phyloP scores from a whole-genome alignment of 37 sponge, comb jelly and placozoan species.

The Ephydatia muelleri region DNA sequence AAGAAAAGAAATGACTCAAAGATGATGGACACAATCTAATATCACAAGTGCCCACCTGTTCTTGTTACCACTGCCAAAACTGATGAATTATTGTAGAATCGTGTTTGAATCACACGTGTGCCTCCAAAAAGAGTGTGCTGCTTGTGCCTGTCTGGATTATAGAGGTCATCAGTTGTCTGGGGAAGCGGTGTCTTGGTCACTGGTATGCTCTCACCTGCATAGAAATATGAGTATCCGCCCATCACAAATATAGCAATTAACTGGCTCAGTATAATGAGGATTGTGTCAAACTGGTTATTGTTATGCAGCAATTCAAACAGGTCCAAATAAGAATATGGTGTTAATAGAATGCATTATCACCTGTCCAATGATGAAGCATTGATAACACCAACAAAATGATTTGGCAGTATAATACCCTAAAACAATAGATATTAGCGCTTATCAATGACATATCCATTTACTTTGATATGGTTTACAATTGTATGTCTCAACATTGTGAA shows the following conservation, averaged over 20 bases:
- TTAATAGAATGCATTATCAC: no score
- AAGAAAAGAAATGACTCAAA: background rate
- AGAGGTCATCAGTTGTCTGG: conserved; percentile 16
- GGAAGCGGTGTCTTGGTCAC: conserved; percentile 80
- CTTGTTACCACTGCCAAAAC: conserved; percentile 75
- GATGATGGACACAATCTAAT: background rate
- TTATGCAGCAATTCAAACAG: no score
- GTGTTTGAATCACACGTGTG: conserved; percentile 80
- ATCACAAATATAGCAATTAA: background rate
- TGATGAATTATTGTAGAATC: conserved; percentile 38
- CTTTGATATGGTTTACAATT: no score
- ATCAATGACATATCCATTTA: no score
- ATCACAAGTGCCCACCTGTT: conserved; percentile 33
- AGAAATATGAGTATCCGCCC: background rate
- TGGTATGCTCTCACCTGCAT: conserved; percentile 83
- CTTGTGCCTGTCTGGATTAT: conserved; percentile 59
- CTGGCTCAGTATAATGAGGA: no score
- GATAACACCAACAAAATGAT: no score
- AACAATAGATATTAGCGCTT: no score
- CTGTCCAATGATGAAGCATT: no score
- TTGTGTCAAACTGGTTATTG: no score
- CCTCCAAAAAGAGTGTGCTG: conserved; percentile 80
- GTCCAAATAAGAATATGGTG: no score
- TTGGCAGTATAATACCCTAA: no score
- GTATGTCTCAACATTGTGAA: no score